Base-by-base conservation (phyloP, 2,113 vertebrate genomes). In the Cariama cristata region DNA sequence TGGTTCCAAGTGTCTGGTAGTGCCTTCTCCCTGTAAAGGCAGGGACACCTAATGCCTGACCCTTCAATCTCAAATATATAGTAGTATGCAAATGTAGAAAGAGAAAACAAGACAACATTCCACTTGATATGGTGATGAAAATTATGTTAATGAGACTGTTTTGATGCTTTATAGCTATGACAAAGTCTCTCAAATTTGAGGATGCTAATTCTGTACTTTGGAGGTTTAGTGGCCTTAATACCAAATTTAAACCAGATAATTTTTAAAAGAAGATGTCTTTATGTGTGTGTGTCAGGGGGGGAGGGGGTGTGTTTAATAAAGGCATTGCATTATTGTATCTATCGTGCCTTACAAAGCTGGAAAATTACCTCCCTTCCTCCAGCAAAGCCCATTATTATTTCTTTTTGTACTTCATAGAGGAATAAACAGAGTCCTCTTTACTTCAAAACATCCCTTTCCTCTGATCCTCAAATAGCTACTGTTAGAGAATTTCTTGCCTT, bases 391-490 rank as follows among this genome's bases (percentile, higher is more conserved):
- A 12, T 44, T 80, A 49, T 77, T 38, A 38, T 38, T 38, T 38
- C 8, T 38, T 38, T 75, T 58, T 60, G 14, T 56, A n/a, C 19
- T 76, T 90, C 32, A 55, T 18, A 74, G n/a, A 67, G 32, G 30
- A 86, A 80, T 74, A 79, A 73, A 50, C 27, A 53, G 17, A 62
- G 26, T 50, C 7, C 12, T 79, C 40, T 38, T 33, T 44, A 60
- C 42, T 92, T 91, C 91, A 88, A 92, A 93, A 93, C 20, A 91
- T 35, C 38, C 32, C 7, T 38, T 88, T 92, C 50, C 52, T 93
- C 63, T 80, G 59, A 93, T 77, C 52, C 52, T 90, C 55, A 83
- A 73, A 87, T 60, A 91, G 63, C 32, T 79, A 7, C 38, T 88
- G 32, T 63, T 77, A 11, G 21, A 74, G n/a, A 77, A 27, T 79